Base-by-base conservation (phyloP, 2,888 invertebrate genomes). In the Myathropa florea region DNA sequence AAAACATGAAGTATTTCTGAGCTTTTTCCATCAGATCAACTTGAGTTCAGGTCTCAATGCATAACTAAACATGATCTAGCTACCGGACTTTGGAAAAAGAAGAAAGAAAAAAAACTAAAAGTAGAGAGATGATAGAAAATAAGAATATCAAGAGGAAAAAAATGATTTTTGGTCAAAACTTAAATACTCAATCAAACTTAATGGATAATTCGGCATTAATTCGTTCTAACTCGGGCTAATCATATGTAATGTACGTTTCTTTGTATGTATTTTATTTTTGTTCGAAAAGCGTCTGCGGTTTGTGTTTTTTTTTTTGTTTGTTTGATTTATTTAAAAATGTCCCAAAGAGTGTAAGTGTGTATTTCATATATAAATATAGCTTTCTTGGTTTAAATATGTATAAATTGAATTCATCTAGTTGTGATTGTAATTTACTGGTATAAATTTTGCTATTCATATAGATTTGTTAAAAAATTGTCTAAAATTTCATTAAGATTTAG, bases 401-500 rank as follows among this genome's bases (percentile, higher is more conserved):
- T 59, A 55, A 59, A 76, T 73, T 83, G 57, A 78, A 83, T 83
- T 83, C 53, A 78, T 72, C 78, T 83, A 83, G 63, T 59, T 77
- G 65, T 77, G 61, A 61, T 72, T 77, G 21, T 73, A 72, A 18
- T 60, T 77, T 72, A 64, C 26, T 26, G 80, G 68, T 81, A 81
- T 59, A 83, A 83, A 83, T 83, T 86, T 83, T 79, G 61, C 86
- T 80, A 80, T 73, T 71, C 24, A 65, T 80, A 55, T 63, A 71
- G 18, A 21, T 53, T 78, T 88, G 10, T 63, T 71, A 68, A 86
- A 79, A 84, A 88, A 78, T 86, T 82, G 61, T 83, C 68, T 77
- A 87, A 88, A 77, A 81, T 88, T 82, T 67, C 75, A 61, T 83
- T 82, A 83, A 81, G 30, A 60, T 65, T 61, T 75, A n/a, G n/a